Base-by-base conservation (phyloP, 2,797 vertebrate species). In the Numenius phaeopus region DNA sequence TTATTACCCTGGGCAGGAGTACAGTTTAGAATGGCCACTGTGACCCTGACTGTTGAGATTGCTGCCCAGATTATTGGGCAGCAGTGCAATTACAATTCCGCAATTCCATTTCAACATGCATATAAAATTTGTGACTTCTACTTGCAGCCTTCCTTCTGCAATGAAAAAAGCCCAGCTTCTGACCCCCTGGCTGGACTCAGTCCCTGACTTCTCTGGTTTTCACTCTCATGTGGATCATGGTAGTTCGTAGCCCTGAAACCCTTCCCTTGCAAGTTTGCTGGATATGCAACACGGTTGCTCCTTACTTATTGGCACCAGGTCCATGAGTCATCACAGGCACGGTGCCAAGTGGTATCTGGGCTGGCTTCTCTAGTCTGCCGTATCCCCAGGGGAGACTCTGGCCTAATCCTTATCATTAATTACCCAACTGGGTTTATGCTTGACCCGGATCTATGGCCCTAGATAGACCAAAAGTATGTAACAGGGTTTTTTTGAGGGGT, bases 221-320 rank as follows among this genome's bases (percentile, higher is more conserved):
- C 27, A 19, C 17, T 34, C 32, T 54, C 11, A 4, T 1, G 1
- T 50, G 44, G 66, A 49, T 50, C 0, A 0, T 1, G 23, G 61
- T 21, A 11, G 47, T 79, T 57, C 22, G 29, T 49, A 79, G 32
- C 34, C 44, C 73, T 39, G 62, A 67, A 24, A 49, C 47, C 61
- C 11, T 69, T 47, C 44, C 52, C 46, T 40, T 52, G 78, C 64
- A 58, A 10, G 22, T 59, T 40, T 26, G 13, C 55, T 46, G 50
- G 50, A 2, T 64, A 14, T 3, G 6, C 30, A 39, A 39, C 32
- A n/a, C 5, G 2, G 7, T 42, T 87, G 30, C 62, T 76, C 22
- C 49, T 54, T n/a, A 44, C 55, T 30, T 49, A 14, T 1, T 79
- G 73, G 39, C 54, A 58, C 39, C 34, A 22, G 54, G 18, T 61